Base-by-base conservation (phyloP, 1,140 invertebrate species). In the Panagrolaimus sp. region DNA sequence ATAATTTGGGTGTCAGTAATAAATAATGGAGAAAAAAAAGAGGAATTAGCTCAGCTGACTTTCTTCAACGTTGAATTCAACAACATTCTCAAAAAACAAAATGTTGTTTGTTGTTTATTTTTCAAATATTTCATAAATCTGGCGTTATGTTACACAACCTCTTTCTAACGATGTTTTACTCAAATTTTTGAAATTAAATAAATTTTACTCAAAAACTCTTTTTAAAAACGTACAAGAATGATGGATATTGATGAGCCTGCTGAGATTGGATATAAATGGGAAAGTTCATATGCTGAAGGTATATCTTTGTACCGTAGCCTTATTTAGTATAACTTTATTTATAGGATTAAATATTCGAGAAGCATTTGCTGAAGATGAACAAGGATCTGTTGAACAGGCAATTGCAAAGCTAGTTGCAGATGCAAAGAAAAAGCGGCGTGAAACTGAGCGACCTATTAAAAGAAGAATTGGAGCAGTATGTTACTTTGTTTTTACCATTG, bases 331-430 rank as follows among this genome's bases (percentile, higher is more conserved):
- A 14, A 23, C 4, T 57, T 57, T 53, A 53, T 53, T 63, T 63
- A 31, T 20, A 42, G 62, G 38, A 2, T 27, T 43, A 1, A 63
- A 63, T 16, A 63, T 63, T 43, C 31, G 27, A 42, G 62, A 63
- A 63, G 51, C 51, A 11, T 27, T 57, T 57, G 51, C 51, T 13
- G 51, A 57, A 27, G 62, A 63, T 16, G 62, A 31, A 20, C 16
- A 31, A 9, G 62, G 62, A n/a, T 63, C 62, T 27, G 38, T 63
- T 43, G 62, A 63, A 43, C 16, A 42, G 16, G 62, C 62, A 8
- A 63, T 63, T 13, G 38, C 27, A 31, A 63, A 63, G 23, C 27
- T 63, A n/a, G 27, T 63, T 16, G 62, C 16, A 42, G 62, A 63
- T 16, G 62, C 27, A 38, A 63, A 43, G 23, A 16, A 27, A 5